phyloP scores from a whole-genome alignment of 1,140 invertebrate species.

The Acromyrmex charruanus region DNA sequence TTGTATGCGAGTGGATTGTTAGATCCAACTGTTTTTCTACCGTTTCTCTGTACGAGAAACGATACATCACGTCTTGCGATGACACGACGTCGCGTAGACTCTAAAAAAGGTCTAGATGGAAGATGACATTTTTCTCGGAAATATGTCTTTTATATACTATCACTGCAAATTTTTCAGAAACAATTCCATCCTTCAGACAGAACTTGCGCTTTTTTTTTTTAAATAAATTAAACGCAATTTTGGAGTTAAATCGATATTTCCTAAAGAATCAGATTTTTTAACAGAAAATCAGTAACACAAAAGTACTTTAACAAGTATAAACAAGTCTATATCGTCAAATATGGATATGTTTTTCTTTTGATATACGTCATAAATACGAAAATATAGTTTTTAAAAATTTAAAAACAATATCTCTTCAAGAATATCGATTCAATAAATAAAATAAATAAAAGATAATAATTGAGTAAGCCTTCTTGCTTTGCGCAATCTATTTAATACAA shows the following conservation, averaged over 20 bases:
- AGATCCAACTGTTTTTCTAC: background rate
- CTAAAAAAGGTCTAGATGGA: background rate
- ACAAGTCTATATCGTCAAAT: background rate
- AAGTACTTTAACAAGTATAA: background rate
- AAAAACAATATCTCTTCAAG: background rate
- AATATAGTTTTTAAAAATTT: background rate
- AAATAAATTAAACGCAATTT: background rate
- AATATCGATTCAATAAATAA: background rate
- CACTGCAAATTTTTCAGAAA: background rate
- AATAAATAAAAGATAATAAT: constrained; percentile 10
- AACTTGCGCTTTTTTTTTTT: background rate
- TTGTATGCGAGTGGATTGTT: background rate
- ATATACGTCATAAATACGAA: background rate
- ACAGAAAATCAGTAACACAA: background rate
- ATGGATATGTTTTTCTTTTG: background rate
- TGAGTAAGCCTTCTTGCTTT: background rate
- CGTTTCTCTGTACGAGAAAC: background rate
- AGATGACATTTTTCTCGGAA: background rate
- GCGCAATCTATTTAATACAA: background rate
- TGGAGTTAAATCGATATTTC: background rate
- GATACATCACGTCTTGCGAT: background rate
- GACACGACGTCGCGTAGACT: background rate
- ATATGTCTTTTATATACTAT: background rate
- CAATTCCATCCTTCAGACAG: background rate
- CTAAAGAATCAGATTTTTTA: background rate